Base-by-base conservation (phyloP, 2,797 vertebrate species). In the Graptemys geographica region DNA sequence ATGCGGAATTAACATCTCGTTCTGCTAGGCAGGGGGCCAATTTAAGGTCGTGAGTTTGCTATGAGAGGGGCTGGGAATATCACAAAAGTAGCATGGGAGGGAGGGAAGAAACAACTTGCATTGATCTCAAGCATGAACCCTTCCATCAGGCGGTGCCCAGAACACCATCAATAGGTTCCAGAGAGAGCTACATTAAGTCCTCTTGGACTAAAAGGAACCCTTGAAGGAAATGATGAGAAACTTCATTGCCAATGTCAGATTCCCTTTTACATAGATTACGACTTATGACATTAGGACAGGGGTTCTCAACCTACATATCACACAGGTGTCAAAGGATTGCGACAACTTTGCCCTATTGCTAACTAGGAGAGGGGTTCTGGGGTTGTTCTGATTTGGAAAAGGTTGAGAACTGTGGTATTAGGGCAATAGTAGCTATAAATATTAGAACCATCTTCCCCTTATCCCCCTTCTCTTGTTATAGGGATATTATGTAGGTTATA, bases 361-460 rank as follows among this genome's bases (percentile, higher is more conserved):
- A 69, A 69, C 33, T 21, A 69, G 33, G 18, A 37, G 65, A 69
- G 65, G 65, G 18, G 18, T 69, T 69, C 65, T 69, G n/a, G 5
- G 15, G 8, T 33, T 65, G 31, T 33, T 62, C 31, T 33, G 13
- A 33, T 62, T 65, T 72, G 23, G 4, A 18, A 83, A 55, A 28
- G 4, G 5, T 72, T 79, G 92, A 89, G 52, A 92, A 88, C 56
- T 16, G 56, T 2, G 25, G n/a, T 37, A 25, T 18, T 47, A 47
- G 37, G 44, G 44, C 59, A 69, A 21, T 37, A 69, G 65, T 18
- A 37, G n/a, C 65, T 69, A 69, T 87, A 69, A 84, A 69, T 47
- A 8, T 83, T 83, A 89, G 55, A 91, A 87, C 6, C 33, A 3
- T 47, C 44, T 89, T 93, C 52, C 47, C 55, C n/a, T 79, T 78